Evolutionary conservation across 2,888 invertebrate species (phyloP).

Genomic region (Heteromurus nitidus): DNA sequence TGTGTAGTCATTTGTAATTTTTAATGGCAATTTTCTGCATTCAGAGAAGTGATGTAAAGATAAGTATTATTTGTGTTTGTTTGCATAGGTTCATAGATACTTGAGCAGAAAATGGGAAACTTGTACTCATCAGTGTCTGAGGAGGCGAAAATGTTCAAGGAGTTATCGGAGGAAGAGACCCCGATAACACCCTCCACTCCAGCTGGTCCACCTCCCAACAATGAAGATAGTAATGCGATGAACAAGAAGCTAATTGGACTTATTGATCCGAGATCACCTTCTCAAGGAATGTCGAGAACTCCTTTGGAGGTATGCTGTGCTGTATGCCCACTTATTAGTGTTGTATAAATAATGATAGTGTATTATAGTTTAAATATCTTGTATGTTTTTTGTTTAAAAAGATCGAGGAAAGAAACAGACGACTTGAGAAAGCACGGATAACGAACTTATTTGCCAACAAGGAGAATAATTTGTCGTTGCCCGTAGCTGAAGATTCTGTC

Average conservation of each 20-base stretch:
- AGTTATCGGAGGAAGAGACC: slow-evolving; percentile 14
- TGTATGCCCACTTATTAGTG: too few relatives aligned
- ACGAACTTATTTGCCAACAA: slow-evolving; percentile 39
- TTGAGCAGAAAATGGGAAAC: slow-evolving; percentile 59
- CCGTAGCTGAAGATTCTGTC: slow-evolving; percentile 6
- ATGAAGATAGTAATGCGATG: not conserved
- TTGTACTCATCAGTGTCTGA: slow-evolving; percentile 31
- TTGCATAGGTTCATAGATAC: not conserved
- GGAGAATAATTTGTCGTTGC: slow-evolving; percentile 44
- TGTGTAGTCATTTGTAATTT: too few relatives aligned
- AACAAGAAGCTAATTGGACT: slow-evolving; percentile 39
- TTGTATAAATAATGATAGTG: too few relatives aligned
- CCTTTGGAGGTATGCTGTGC: slow-evolving; percentile 68
- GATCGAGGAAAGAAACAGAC: slow-evolving; percentile 59
- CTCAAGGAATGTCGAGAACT: slow-evolving; percentile 67
- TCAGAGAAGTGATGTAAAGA: too few relatives aligned
- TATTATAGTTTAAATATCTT: too few relatives aligned
- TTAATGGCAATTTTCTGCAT: too few relatives aligned
- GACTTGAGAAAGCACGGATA: slow-evolving; percentile 37
- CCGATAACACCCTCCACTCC: slow-evolving; percentile 36
- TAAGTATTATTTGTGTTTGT: not conserved
- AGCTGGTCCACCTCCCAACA: slow-evolving; percentile 4
- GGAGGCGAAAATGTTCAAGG: slow-evolving; percentile 31
- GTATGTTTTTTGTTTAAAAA: slow-evolving; percentile 27
- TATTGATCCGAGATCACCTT: slow-evolving; percentile 70